Percentiles rank a stretch among this genome's conserved stretches.
Evolutionary conservation across 2,888 invertebrate species (phyloP).

Genomic region (Horisme vitalbata): DNA sequence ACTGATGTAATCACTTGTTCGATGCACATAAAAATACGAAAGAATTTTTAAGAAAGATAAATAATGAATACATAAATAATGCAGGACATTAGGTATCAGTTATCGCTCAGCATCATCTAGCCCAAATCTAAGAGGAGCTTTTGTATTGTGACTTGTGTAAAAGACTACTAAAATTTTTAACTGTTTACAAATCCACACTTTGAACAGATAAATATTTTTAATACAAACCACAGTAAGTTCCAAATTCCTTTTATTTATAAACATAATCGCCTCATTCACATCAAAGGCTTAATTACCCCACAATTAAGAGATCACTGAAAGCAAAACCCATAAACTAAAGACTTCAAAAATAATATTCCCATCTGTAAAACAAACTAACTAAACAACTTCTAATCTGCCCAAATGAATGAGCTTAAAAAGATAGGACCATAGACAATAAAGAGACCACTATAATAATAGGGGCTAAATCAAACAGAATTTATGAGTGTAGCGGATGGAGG

Average conservation of each 20-base stretch:
- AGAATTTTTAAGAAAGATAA: too few relatives aligned
- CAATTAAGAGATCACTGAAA: conserved; percentile 22
- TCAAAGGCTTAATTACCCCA: conserved; percentile 15
- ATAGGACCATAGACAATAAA: conserved; percentile 63
- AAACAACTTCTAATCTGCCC: conserved; percentile 19
- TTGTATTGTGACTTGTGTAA: too few relatives aligned
- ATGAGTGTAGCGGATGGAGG: conserved; percentile 48
- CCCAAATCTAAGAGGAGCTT: too few relatives aligned
- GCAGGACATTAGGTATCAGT: too few relatives aligned
- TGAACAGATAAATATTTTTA: too few relatives aligned
- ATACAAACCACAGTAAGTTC: too few relatives aligned
- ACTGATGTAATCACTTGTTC: too few relatives aligned
- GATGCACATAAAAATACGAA: too few relatives aligned
- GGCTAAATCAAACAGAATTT: conserved; percentile 58
- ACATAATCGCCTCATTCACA: conserved; percentile 24
- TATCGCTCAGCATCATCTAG: too few relatives aligned
- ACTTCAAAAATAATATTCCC: conserved; percentile 23
- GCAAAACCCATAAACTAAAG: conserved; percentile 13
- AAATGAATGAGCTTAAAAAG: conserved; percentile 36
- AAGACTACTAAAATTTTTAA: too few relatives aligned
- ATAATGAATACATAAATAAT: too few relatives aligned
- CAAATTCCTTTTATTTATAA: conserved; percentile 36
- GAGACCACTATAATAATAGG: conserved; percentile 62
- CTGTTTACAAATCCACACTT: too few relatives aligned
- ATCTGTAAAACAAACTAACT: conserved; percentile 20